Conservation (phyloP, 2,113 vertebrate species). For the Oncorhynchus masou region DNA sequence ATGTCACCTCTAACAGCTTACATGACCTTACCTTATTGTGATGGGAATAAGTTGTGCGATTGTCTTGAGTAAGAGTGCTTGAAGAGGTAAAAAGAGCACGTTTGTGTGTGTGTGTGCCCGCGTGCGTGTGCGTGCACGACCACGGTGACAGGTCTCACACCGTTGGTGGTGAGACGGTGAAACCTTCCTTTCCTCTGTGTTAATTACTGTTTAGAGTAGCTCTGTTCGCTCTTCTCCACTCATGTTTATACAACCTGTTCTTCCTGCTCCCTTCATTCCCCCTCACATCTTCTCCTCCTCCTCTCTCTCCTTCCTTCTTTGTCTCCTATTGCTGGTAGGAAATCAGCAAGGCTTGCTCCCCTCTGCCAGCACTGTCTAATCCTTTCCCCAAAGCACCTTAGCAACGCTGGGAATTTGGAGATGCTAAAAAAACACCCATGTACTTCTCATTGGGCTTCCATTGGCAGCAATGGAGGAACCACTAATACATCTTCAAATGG, state of each 20-base stretch:
- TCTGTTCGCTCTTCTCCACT: slow-evolving; percentile 13
- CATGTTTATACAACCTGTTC: slow-evolving; percentile 40
- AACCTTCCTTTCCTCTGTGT: slow-evolving; percentile 31
- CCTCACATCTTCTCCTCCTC: background rate
- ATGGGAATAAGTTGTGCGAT: slow-evolving; percentile 24
- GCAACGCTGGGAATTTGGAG: slow-evolving; percentile 74
- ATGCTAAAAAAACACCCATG: slow-evolving; percentile 38
- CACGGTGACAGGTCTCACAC: slow-evolving; percentile 22
- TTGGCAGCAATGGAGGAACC: slow-evolving; percentile 64
- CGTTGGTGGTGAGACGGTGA: slow-evolving; percentile 24
- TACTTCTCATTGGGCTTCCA: slow-evolving; percentile 46
- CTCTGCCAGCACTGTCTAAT: slow-evolving; percentile 65
- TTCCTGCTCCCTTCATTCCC: background rate
- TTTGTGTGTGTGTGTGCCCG: background rate
- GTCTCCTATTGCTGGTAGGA: slow-evolving; percentile 47
- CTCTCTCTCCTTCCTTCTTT: slow-evolving; percentile 6
- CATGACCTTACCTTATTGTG: no score
- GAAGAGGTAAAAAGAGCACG: background rate
- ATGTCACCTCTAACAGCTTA: background rate
- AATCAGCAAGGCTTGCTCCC: slow-evolving; percentile 57
- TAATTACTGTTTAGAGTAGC: slow-evolving; percentile 41
- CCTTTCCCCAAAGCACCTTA: slow-evolving; percentile 74
- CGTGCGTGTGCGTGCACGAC: background rate
- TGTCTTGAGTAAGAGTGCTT: no score
- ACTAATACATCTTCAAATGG: slow-evolving; percentile 75